Base-by-base conservation (phyloP, 2,797 vertebrate species). In the Prunella strophiata region DNA sequence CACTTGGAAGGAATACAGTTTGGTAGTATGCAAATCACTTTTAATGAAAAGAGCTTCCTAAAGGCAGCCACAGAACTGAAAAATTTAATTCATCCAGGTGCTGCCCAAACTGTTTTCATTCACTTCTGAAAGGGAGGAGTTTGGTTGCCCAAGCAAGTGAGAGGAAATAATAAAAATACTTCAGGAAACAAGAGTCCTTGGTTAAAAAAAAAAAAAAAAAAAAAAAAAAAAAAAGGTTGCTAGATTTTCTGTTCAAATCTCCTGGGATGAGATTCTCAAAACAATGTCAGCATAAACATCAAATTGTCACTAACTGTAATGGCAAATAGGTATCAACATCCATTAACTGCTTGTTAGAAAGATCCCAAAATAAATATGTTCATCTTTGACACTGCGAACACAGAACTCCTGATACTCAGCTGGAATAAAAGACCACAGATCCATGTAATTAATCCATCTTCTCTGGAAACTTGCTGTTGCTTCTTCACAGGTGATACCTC, bases 41-140 rank as follows among this genome's bases (percentile, higher is more conserved):
- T 79, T 81, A 93, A 78, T 87, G 80, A 91, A 66, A 92, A 76
- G 65, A 84, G 29, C 30, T 92, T 84, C 57, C 57, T 87, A 63
- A 92, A 78, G 59, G 52, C 78, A 95, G n/a, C 5, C 13, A 84
- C 51, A 94, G 61, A 85, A 88, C 23, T 66, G 15, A 84, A 91
- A 91, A 23, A 11, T 67, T 86, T 89, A 89, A 91, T 88, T 88
- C 43, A 73, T 61, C 25, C 76, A 95, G 21, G 48, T 88, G 62
- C 27, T 76, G 23, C 59, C 40, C 70, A 72, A 58, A 55, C 11
- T 50, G 36, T 62, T 95, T 76, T 55, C 40, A 88, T 81, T 94
- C 68, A 36, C 14, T 85, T 81, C 70, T 57, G 32, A 84, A 81
- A 78, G 5, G 40, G 6, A 65, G 19, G 85, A 84, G 21, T 27